These are phyloP conservation scores for Lithophane socia DNA, from an alignment of 2,888 invertebrate genomes.

Conservation along the genomic window DNA sequence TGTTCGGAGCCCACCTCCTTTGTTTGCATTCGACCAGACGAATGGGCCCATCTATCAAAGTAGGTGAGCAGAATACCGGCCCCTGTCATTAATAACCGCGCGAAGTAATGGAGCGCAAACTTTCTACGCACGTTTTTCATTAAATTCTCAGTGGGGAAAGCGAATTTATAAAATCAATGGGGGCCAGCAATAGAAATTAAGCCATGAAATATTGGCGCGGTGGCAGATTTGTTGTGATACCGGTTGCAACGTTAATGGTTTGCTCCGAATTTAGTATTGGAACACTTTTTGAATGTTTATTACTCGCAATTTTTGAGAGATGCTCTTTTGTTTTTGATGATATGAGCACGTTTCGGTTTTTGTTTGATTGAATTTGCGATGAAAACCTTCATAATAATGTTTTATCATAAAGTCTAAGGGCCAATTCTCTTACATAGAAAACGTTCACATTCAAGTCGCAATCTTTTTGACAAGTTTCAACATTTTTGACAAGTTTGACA, in stretches of 20 bases:
- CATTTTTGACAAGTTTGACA: no score
- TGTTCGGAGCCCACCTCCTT: slow-evolving; percentile 64
- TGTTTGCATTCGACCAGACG: slow-evolving; percentile 76
- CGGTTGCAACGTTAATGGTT: slow-evolving; percentile 54
- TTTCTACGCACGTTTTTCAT: slow-evolving; percentile 87
- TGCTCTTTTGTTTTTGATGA: slow-evolving; percentile 29
- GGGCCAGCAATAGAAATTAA: slow-evolving; percentile 77
- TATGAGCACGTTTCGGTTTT: background rate
- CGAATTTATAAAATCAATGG: slow-evolving; percentile 82
- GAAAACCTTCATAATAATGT: background rate
- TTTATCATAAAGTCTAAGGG: background rate
- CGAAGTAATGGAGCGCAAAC: slow-evolving; percentile 80
- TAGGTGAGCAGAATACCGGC: slow-evolving; percentile 72
- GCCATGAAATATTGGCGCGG: slow-evolving; percentile 65
- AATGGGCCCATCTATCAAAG: slow-evolving; percentile 78
- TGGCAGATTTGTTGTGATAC: slow-evolving; percentile 65
- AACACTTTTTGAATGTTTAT: slow-evolving; percentile 61
- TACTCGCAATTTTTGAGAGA: slow-evolving; percentile 19
- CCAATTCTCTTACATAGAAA: no score
- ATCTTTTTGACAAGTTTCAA: no score
- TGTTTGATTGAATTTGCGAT: slow-evolving; percentile 12
- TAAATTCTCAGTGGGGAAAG: slow-evolving; percentile 77
- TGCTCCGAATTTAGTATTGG: slow-evolving; percentile 52
- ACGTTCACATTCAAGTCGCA: no score
- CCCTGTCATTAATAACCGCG: slow-evolving; percentile 79